These are phyloP conservation scores for Samia ricini DNA, from an alignment of 1,140 invertebrate genomes.

Conservation along the genomic window DNA sequence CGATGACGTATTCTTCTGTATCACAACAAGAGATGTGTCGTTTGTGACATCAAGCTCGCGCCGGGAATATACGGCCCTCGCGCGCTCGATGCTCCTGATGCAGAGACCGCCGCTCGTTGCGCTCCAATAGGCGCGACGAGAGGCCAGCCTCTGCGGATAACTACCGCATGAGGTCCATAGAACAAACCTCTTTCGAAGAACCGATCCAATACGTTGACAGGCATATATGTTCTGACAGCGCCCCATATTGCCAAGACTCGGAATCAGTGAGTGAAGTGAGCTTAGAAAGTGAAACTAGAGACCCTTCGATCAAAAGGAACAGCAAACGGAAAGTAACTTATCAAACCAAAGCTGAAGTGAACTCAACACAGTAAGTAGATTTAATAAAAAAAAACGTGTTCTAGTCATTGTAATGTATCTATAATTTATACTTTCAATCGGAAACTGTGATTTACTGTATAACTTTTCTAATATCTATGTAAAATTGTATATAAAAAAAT, in stretches of 20 bases:
- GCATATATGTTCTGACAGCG: slow-evolving; percentile 41
- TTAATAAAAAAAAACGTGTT: slow-evolving; percentile 12
- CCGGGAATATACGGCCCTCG: slow-evolving; percentile 48
- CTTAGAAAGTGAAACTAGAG: slow-evolving; percentile 59
- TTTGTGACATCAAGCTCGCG: slow-evolving; percentile 73
- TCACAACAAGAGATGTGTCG: slow-evolving; percentile 74
- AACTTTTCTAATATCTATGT: slow-evolving; percentile 51
- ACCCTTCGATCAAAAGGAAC: slow-evolving; percentile 53
- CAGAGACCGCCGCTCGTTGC: slow-evolving; percentile 46
- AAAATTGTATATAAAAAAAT: slow-evolving; percentile 28
- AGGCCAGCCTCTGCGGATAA: slow-evolving; percentile 29
- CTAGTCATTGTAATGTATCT: slow-evolving; percentile 35
- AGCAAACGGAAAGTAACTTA: slow-evolving; percentile 65
- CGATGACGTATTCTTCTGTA: slow-evolving; percentile 75
- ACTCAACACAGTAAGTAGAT: slow-evolving; percentile 18
- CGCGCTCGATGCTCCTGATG: slow-evolving; percentile 63
- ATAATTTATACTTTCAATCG: slow-evolving; percentile 52
- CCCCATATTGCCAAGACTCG: slow-evolving; percentile 48
- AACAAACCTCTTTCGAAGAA: slow-evolving; percentile 46
- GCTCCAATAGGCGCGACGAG: slow-evolving; percentile 39
- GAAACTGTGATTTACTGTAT: slow-evolving; percentile 72
- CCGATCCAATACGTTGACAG: slow-evolving; percentile 54
- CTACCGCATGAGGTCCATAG: slow-evolving; percentile 50
- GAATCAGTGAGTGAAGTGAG: slow-evolving; percentile 69
- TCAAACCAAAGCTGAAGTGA: slow-evolving; percentile 68